These are phyloP conservation scores for Ditylenchus weischeri DNA, from an alignment of 2,888 invertebrate species.

Conservation along the genomic window DNA sequence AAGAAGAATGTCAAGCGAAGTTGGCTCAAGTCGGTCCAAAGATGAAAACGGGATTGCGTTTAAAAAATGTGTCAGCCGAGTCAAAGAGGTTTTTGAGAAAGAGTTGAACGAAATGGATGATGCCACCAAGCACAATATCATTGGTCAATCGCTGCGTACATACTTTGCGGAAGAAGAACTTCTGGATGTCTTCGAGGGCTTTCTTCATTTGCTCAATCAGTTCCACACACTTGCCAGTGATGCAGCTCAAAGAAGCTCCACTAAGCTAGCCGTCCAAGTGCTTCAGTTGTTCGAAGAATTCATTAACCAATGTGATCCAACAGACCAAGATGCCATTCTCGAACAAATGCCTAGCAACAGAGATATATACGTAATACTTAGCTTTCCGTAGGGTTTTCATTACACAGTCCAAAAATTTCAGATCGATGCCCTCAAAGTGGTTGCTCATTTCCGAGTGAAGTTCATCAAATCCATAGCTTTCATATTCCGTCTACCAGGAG, in stretches of 20 bases:
- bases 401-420: neutral
- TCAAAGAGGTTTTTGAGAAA: conserved; percentile 8
- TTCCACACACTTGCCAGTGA: conserved; percentile 12
- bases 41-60: neutral
- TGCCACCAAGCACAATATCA: conserved; percentile 9
- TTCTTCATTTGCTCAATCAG: conserved; percentile 5
- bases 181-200: conserved; percentile 15
- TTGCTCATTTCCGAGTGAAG: neutral
- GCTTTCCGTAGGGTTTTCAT: neutral
- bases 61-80: neutral
- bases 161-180: conserved; percentile 10
- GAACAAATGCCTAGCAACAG: conserved; percentile 1
- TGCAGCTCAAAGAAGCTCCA: neutral
- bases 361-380: conserved; percentile 9
- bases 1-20: too few relatives aligned
- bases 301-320: neutral
- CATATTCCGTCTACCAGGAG: conserved; percentile 6
- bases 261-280: conserved; percentile 1
- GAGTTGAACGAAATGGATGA: conserved; percentile 8
- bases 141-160: conserved; percentile 2
- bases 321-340: conserved; percentile 8
- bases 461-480: neutral
- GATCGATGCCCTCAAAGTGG: conserved; percentile 8
- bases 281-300: conserved; percentile 10
- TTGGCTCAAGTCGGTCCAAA: too few relatives aligned